Evolutionary conservation across 1,140 invertebrate genomes (phyloP).

Genomic region (Lamellibrachia luymesi): DNA sequence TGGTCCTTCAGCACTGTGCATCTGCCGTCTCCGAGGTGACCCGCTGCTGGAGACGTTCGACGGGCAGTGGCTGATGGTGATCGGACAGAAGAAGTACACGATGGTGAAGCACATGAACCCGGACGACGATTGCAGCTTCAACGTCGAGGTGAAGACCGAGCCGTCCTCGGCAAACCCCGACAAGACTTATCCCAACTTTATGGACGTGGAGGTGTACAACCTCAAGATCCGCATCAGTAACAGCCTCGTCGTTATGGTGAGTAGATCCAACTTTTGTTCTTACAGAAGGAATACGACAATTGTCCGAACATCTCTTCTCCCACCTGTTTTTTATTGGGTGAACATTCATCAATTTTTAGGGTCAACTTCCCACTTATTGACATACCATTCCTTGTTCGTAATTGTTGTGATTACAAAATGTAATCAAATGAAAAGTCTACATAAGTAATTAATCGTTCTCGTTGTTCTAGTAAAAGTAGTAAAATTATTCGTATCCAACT

Average conservation of each 20-base stretch:
- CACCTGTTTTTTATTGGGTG: too few relatives aligned
- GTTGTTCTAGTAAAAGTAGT: too few relatives aligned
- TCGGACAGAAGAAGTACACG: constrained; percentile 4
- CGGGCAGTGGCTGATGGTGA: constrained; percentile 1
- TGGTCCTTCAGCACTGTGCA: background rate
- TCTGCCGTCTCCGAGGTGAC: constrained; percentile 12
- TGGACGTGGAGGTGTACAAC: background rate
- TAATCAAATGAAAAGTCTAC: too few relatives aligned
- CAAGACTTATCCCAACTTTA: background rate
- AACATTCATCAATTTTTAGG: too few relatives aligned
- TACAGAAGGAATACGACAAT: background rate
- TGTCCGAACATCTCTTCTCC: background rate
- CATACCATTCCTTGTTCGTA: too few relatives aligned
- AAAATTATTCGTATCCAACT: too few relatives aligned
- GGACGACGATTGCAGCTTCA: constrained; percentile 9
- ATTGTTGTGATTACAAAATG: too few relatives aligned
- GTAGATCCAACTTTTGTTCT: background rate
- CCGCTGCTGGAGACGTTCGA: constrained; percentile 16
- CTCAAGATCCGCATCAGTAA: constrained; percentile 11
- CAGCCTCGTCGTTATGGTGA: background rate
- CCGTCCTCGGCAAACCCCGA: background rate
- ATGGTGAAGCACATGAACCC: background rate
- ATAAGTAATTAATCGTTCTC: too few relatives aligned
- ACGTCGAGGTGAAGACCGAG: constrained; percentile 8
- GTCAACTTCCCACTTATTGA: too few relatives aligned